Evolutionary conservation across 2,113 vertebrate genomes (phyloP), one percentile per base, ranked within the genome.

Genomic region (Clarias batrachus): DNA sequence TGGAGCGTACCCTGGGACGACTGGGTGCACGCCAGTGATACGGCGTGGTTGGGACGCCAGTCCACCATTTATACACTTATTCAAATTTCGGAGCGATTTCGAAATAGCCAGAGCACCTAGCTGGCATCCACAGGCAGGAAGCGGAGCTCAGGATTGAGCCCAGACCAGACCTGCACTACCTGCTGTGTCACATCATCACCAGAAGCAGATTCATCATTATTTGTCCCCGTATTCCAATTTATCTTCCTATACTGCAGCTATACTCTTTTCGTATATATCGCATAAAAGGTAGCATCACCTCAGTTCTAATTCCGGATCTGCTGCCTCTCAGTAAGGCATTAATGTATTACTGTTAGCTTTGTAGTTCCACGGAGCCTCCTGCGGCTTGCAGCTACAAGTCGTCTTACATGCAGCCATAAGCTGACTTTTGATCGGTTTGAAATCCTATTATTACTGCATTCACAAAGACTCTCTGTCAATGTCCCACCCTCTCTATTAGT

Each of bases 371-470:
- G 41, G 41, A 48, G 14, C 57, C 87, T 82, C 48, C 41, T 52
- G 66, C 52, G 54, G 70, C 77, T 5, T 73, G 79, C 78, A 68
- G 41, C 37, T 60, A 77, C 73, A 85, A 48, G 83, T 30, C 19
- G 17, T 79, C 25, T 60, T 65, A 85, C 80, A 86, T 56, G 71
- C 62, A 76, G 86, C 74, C 33, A 52, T 86, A 86, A 87, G 88
- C 79, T 57, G 63, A 79, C 89, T 89, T 87, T 74, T 89, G 81
- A 85, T 88, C 85, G 59, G 82, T n/a, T n/a, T n/a, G 33, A 71
- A 80, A 86, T 85, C 62, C 74, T 85, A 88, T 90, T 87, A 91
- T 70, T 80, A 85, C 59, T 73, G 74, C 73, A 82, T 76, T 89
- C 82, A 85, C 59, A 84, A 68, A 60, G 84, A 79, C 86, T 68